Conservation (phyloP, 2,113 vertebrate genomes). For the Todiramphus saurophagus region DNA sequence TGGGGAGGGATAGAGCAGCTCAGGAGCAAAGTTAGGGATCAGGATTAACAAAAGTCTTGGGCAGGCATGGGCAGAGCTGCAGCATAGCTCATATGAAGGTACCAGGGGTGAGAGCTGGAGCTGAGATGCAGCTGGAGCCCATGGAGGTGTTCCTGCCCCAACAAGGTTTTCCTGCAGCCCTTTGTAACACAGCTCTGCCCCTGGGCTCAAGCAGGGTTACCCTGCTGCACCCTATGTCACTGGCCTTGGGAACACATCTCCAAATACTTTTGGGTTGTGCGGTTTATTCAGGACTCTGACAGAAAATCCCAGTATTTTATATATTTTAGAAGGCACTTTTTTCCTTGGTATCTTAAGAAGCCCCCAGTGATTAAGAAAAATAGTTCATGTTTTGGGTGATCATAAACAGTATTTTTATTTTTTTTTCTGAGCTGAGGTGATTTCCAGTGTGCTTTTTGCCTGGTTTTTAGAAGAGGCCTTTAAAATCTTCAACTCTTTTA, state of each 20-base stretch:
- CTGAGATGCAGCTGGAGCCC: not conserved
- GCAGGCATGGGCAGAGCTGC: not conserved
- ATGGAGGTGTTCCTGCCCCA: fast-evolving
- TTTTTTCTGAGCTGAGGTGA: not conserved
- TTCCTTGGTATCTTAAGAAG: not conserved
- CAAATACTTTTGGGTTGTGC: not conserved
- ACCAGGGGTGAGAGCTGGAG: not conserved
- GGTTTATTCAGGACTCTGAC: not conserved
- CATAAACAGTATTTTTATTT: not conserved
- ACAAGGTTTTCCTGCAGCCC: not conserved
- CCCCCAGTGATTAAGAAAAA: not conserved
- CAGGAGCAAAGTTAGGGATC: fast-evolving
- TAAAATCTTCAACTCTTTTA: not conserved
- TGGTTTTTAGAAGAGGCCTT: not conserved
- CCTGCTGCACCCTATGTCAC: fast-evolving
- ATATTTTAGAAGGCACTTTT: not conserved
- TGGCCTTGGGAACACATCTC: not conserved
- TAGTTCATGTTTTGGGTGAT: not conserved
- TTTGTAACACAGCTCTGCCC: not conserved
- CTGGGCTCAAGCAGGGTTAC: not conserved
- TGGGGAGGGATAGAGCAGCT: not conserved
- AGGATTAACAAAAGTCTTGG: not conserved
- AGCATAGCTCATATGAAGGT: fast-evolving
- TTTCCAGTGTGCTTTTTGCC: not conserved
- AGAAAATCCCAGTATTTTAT: not conserved